Evolutionary conservation across 2,888 invertebrate species (phyloP), one percentile per base, ranked within the genome.

Genomic region (Ganaspis brasiliensis): DNA sequence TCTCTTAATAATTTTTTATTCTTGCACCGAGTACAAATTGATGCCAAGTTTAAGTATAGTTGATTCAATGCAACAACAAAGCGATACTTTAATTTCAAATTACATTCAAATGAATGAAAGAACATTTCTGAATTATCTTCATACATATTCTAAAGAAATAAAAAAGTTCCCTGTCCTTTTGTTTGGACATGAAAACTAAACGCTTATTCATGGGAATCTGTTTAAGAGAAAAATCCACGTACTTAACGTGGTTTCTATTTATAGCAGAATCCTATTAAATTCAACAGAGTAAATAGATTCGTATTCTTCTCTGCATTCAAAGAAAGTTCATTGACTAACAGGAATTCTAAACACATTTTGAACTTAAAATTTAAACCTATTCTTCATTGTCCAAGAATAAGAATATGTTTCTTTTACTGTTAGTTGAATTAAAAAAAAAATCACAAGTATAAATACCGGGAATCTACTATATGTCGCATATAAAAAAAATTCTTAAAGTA

Each of bases 171-270:
- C 10, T 19, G 21, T 37, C 4, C 37, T 21, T 63, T 45, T 45
- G 40, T 67, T 21, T 21, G 40, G 63, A 21, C 37, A 61, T 40
- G 21, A 63, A 63, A 63, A 63, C 21, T 40, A 67, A 67, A 24
- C n/a, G 21, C n/a, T 21, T 67, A 35, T 67, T 24, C 16, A 19
- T 52, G 52, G 3, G 40, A 67, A 67, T n/a, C 10, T 45, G 14
- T 45, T 67, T 10, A 45, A 24, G 3, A 67, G n/a, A 45, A 21
- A 52, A 24, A 63, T 63, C 2, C 45, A 45, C 45, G 67, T 67
- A 67, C 26, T 2, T 21, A 21, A 40, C 4, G 45, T 67, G 40
- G 6, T 45, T 40, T 67, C 67, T 67, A 67, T 67, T 45, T 26
- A 67, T 67, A 67, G 14, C 2, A 40, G 26, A 45, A 45, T 40